Evolutionary conservation across 64 coral and sea anemone species (phyloP).

Genomic region (Anthopleura sola): DNA sequence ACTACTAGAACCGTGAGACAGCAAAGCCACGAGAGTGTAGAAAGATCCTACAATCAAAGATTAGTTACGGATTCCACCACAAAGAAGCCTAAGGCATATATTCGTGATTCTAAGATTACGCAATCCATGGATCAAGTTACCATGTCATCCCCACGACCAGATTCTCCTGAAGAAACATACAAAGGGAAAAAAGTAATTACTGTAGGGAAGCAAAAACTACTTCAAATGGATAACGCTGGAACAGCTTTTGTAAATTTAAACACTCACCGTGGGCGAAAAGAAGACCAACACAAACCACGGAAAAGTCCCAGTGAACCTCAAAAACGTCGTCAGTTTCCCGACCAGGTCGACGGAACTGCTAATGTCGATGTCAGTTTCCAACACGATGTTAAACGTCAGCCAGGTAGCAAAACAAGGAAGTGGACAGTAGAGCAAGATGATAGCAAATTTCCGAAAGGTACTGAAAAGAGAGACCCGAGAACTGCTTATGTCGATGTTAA

Average conservation of each 20-base stretch:
- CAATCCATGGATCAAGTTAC: neutral
- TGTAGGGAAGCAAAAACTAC: neutral
- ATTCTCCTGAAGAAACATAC: neutral
- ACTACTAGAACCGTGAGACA: neutral
- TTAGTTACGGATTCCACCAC: neutral
- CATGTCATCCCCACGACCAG: neutral
- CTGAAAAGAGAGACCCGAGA: too few relatives aligned
- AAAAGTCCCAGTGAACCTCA: neutral
- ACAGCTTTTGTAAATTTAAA: neutral
- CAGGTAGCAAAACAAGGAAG: neutral
- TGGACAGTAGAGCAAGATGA: too few relatives aligned
- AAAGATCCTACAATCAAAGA: neutral
- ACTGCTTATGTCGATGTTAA: too few relatives aligned
- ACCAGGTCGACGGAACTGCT: neutral
- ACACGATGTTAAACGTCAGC: neutral
- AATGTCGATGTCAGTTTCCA: neutral
- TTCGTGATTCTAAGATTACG: neutral
- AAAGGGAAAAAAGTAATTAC: neutral
- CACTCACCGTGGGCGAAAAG: neutral
- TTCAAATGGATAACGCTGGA: slow-evolving; percentile 5
- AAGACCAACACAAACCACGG: neutral
- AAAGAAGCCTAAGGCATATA: neutral
- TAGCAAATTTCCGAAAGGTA: too few relatives aligned
- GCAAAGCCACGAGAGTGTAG: neutral
- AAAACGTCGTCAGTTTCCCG: neutral